Base-by-base conservation (phyloP, 2,888 invertebrate species). In the Pasiphila rectangulata region DNA sequence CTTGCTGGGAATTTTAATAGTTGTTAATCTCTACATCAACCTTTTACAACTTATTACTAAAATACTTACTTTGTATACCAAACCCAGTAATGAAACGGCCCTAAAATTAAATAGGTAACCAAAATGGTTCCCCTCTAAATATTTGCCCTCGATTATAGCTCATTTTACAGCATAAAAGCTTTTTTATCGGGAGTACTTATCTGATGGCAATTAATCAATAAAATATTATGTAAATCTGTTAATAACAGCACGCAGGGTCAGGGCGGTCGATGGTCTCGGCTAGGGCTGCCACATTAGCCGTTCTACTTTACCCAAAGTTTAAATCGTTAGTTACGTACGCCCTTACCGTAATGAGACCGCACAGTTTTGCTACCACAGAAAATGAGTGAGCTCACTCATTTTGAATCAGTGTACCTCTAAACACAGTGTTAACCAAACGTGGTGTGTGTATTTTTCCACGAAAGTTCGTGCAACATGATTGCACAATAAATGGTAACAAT, bases 151-250 rank as follows among this genome's bases (percentile, higher is more conserved):
- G 51, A 55, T 57, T 55, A 49, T 45, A 49, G 25, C 51, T 51
- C 36, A 55, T 55, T 57, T 53, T 55, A 49, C 43, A 47, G 37
- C 49, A 55, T 55, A 58, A 58, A 56, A 52, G 46, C 42, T 54
- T 57, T 54, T 57, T 68, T 50, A 68, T 70, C 63, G 67, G 61
- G 65, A 69, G 51, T 62, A 52, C 61, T 56, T 63, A 64, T 64
- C 65, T 54, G 63, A 65, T 67, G 64, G 64, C 64, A 69, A 74
- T 74, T 67, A 70, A 68, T 72, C 69, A 72, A 72, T 74, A 71
- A 69, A 72, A 65, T 63, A 69, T 64, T 59, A 68, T 66, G 63
- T 66, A 64, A 59, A 59, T 61, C 60, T 58, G 67, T 34, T 55
- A 55, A 55, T 54, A 54, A 51, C 50, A 54, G 45, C 54, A 56